Conservation (phyloP, 2,797 vertebrate species). For the Bradypodion pumilum region DNA sequence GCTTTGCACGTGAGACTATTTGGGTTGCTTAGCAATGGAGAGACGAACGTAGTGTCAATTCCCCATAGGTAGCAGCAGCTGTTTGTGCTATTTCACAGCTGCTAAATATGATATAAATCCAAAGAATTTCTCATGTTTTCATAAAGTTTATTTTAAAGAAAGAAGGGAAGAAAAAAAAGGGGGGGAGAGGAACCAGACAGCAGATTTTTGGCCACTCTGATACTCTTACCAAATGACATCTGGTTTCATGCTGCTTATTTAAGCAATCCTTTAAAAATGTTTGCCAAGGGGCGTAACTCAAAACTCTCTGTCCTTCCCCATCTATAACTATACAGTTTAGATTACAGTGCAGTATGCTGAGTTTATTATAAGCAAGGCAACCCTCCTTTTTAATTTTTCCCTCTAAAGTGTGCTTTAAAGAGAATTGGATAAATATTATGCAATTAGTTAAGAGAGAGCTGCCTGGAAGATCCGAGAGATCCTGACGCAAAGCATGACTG, state of each 20-base stretch:
- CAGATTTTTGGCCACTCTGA: constrained; percentile 85
- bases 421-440: constrained; percentile 78
- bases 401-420: constrained; percentile 75
- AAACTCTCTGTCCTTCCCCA: constrained; percentile 76
- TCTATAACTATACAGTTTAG: constrained; percentile 80
- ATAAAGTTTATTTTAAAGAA: constrained; percentile 71
- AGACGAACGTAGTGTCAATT: constrained; percentile 75
- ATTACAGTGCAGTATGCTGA: constrained; percentile 76
- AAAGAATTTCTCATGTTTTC: constrained; percentile 85
- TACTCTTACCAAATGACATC: constrained; percentile 86
- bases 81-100: constrained; percentile 85
- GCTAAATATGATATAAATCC: constrained; percentile 89
- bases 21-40: constrained; percentile 80
- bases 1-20: constrained; percentile 72
- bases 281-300: constrained; percentile 84
- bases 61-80: constrained; percentile 85
- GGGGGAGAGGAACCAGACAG: constrained; percentile 80
- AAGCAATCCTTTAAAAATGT: constrained; percentile 82
- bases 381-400: constrained; percentile 63
- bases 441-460: constrained; percentile 78
- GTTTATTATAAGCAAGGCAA: constrained; percentile 77
- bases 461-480: constrained; percentile 68
- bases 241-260: constrained; percentile 86
- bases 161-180: constrained; percentile 70
- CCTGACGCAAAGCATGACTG: constrained; percentile 73